phyloP scores from a whole-genome alignment of 1,140 invertebrate genomes.

The Magallana angulata region DNA sequence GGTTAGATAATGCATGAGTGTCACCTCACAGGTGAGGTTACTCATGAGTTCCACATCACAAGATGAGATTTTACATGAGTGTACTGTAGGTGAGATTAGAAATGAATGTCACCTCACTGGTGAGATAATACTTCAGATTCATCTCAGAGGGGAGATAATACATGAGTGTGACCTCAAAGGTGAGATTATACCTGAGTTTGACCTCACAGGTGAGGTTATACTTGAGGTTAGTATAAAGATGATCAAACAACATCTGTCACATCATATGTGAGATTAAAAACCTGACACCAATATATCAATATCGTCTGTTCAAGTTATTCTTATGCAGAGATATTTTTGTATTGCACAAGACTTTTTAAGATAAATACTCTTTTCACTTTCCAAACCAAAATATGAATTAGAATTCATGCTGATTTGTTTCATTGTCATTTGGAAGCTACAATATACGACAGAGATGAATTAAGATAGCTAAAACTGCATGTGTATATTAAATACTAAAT shows the following conservation, averaged over 20 bases:
- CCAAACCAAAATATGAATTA: no score
- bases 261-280: no score
- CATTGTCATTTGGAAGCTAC: no score
- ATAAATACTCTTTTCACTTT: no score
- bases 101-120: constrained; percentile 77
- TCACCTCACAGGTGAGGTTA: constrained; percentile 71
- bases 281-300: no score
- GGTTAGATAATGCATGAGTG: constrained; percentile 57
- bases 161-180: constrained; percentile 73
- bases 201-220: constrained; percentile 70
- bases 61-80: background rate
- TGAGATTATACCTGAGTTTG: constrained; percentile 39
- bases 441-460: no score
- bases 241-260: background rate
- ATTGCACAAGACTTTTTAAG: no score
- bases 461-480: no score
- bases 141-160: background rate
- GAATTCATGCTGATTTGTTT: no score
- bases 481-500: no score
- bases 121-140: constrained; percentile 44
- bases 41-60: background rate
- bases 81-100: background rate
- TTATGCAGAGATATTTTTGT: no score
- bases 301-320: no score
- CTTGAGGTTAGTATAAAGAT: background rate